These are phyloP conservation scores for Sus scrofa DNA, from an alignment of 2,113 vertebrate species.

Conservation along the genomic window T2T-Sscrofa CM000830.6:8805001-8805500, in stretches of 20 bases:
- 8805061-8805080: neutral
- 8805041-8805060: neutral
- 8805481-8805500: neutral
- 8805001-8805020: too few relatives aligned
- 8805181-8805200: neutral
- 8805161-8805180: neutral
- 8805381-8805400: too few relatives aligned
- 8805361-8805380: neutral
- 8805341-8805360: fast-evolving
- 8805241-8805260: neutral
- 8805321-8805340: neutral
- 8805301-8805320: neutral
- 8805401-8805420: too few relatives aligned
- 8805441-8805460: neutral
- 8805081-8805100: too few relatives aligned
- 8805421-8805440: neutral
- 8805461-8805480: too few relatives aligned
- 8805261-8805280: neutral
- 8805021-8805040: neutral
- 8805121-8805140: neutral
- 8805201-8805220: too few relatives aligned
- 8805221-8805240: neutral
- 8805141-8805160: neutral
- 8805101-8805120: neutral
- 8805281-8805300: neutral